These are phyloP conservation scores for Brachionichthys hirsutus DNA, from an alignment of 2,113 vertebrate species.

Conservation along the genomic window DNA sequence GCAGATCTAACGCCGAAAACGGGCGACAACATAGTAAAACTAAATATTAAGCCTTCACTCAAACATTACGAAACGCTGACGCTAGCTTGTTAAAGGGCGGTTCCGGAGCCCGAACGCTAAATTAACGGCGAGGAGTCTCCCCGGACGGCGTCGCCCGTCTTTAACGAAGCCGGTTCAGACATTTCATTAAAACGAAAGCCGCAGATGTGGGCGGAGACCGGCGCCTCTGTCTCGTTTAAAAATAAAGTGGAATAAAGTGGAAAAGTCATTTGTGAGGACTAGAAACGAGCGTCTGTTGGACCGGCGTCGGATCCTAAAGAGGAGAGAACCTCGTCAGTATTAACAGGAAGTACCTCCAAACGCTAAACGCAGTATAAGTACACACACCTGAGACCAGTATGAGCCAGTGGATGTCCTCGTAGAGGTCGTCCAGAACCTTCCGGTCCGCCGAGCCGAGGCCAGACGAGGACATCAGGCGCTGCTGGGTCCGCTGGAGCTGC, in stretches of 20 bases:
- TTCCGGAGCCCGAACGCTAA: no score
- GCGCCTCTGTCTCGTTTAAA: not conserved
- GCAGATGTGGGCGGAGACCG: slow-evolving; percentile 21
- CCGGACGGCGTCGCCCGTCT: not conserved
- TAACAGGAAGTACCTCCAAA: not conserved
- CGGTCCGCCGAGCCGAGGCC: slow-evolving; percentile 83
- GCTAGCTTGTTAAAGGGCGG: no score
- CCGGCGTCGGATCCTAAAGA: slow-evolving; percentile 1
- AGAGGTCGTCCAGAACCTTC: slow-evolving; percentile 94
- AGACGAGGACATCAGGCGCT: slow-evolving; percentile 90
- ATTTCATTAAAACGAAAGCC: slow-evolving; percentile 21
- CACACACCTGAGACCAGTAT: slow-evolving; percentile 94
- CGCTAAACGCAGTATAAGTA: not conserved
- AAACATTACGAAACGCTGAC: no score
- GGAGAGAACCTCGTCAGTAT: no score
- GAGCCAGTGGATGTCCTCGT: slow-evolving; percentile 99
- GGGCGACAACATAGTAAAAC: no score
- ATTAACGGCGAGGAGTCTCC: no score
- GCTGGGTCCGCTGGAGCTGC: slow-evolving; percentile 93
- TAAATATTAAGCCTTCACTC: no score
- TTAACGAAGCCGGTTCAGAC: slow-evolving; percentile 19
- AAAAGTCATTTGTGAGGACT: slow-evolving; percentile 24
- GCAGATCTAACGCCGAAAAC: not conserved
- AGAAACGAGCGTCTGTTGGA: slow-evolving; percentile 20
- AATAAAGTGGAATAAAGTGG: slow-evolving; percentile 31